Base-by-base conservation (phyloP, 2,797 vertebrate species). In the Pogonophryne albipinna region DNA sequence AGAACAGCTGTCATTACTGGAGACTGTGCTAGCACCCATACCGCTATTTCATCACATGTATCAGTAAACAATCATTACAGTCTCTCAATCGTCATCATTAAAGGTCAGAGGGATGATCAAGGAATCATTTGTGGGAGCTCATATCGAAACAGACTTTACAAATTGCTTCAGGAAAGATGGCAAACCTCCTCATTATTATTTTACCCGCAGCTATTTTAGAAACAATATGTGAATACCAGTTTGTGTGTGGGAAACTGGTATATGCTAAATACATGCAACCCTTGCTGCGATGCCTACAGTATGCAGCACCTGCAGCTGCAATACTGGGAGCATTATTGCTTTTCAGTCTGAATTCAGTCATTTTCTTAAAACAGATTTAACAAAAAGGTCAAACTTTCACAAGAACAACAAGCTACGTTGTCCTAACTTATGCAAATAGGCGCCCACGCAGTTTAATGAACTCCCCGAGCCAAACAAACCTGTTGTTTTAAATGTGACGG, bases 381-480 rank as follows among this genome's bases (percentile, higher is more conserved):
- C 31, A 20, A 61, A 63, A 60, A 69, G 58, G 74, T 69, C 15
- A 78, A 71, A 66, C 17, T 52, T 31, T 57, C 42, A 46, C 9
- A n/a, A 79, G 50, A 53, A 76, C 27, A 8, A 10, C 2, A 14
- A 45, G 47, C 41, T 16, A 56, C 46, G 45, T 50, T 53, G 63
- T 72, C 49, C 50, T 72, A 2, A 66, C 80, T 11, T 53, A 82
- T 78, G 50, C 41, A 66, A 42, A 55, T 20, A 23, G 3, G 10
- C 44, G 2, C 81, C 87, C 76, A 85, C 81, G 0, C 55, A 6
- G 49, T 71, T 80, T 80, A 71, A 87, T 68, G 71, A 82, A 65
- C 63, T 66, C 56, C 49, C 49, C 1, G 9, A 59, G 68, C 38
- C 20, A 1, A 58, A 75, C 74, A 71, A 66, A 83, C 59, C 8